A percentile compares a stretch with the other conserved stretches of the same genome.
Conservation (phyloP, 2,113 vertebrate genomes). For the Grammomys dolichurus region DNA sequence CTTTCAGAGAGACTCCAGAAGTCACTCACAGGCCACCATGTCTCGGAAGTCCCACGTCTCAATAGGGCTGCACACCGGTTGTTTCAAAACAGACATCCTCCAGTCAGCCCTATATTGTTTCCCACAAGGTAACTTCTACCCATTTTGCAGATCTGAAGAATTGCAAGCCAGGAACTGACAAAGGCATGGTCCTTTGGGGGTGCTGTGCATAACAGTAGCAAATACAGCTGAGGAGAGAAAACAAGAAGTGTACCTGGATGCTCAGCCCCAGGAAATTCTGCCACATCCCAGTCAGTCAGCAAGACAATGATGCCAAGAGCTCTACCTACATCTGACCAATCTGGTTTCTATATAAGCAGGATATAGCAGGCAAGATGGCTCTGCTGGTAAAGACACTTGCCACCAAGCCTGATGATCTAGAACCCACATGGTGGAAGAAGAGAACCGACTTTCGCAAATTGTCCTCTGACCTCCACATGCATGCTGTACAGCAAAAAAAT, state of each 20-base stretch:
- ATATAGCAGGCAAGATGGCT: background rate
- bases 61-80: no score
- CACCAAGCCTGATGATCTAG: background rate
- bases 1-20: background rate
- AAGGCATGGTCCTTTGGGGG: background rate
- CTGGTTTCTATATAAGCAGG: background rate
- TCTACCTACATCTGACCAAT: background rate
- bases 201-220: background rate
- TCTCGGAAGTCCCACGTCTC: background rate
- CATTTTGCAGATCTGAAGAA: background rate
- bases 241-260: background rate
- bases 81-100: background rate
- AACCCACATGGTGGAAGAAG: no score
- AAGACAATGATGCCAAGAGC: background rate
- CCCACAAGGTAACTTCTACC: no score
- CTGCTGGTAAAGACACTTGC: background rate
- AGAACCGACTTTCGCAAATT: rapidly evolving
- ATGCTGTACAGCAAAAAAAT: background rate
- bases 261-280: background rate
- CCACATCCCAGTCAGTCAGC: background rate
- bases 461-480: no score
- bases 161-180: background rate
- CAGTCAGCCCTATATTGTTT: background rate
- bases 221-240: background rate
- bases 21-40: background rate